phyloP scores from a whole-genome alignment of 2,888 invertebrate genomes.

The Stratiomys singularior region DNA sequence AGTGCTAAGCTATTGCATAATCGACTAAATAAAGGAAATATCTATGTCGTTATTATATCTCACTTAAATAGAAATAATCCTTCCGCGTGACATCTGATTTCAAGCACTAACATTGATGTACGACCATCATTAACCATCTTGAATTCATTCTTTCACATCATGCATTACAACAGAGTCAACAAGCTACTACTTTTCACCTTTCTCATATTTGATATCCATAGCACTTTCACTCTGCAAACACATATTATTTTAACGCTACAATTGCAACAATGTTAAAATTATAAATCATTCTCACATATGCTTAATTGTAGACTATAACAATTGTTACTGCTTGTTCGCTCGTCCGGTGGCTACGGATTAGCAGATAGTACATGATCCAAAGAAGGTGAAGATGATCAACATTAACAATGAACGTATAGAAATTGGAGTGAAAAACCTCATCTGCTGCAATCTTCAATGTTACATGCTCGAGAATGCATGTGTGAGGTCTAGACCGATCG shows the following conservation, averaged over 20 bases:
- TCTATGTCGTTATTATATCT: too few species aligned
- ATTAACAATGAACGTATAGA: not conserved
- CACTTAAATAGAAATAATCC: not conserved
- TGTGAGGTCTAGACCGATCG: constrained; percentile 22
- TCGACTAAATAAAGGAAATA: too few species aligned
- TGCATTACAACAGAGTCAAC: not conserved
- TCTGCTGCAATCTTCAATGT: not conserved
- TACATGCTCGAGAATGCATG: not conserved
- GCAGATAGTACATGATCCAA: constrained; percentile 32
- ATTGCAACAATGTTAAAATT: constrained; percentile 8
- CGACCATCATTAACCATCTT: not conserved
- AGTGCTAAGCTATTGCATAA: too few species aligned
- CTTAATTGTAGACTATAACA: constrained; percentile 20
- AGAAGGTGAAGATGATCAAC: constrained; percentile 33
- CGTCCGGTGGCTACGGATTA: too few species aligned
- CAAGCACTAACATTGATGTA: not conserved
- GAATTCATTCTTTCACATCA: not conserved
- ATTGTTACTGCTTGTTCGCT: constrained; percentile 8
- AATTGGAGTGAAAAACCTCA: constrained; percentile 25
- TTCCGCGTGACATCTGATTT: not conserved
- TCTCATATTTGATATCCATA: not conserved
- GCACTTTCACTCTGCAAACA: not conserved
- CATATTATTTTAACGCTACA: constrained; percentile 17
- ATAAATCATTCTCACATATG: constrained; percentile 42
- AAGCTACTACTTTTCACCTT: not conserved